Evolutionary conservation across 2,888 invertebrate genomes (phyloP).

Genomic region (Lasioglossum marginatum): DNA sequence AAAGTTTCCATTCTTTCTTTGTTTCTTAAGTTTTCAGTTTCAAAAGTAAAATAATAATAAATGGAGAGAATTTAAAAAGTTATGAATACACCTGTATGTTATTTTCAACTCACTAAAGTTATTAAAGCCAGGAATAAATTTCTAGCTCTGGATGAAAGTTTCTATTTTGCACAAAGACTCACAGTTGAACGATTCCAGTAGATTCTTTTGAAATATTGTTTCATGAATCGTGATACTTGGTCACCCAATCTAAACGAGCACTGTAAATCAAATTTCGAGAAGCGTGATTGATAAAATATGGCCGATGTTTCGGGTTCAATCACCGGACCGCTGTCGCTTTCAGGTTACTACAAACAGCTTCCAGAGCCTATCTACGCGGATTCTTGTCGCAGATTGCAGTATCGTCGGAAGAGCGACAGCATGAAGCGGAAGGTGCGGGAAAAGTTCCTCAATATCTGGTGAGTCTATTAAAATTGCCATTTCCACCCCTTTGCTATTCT

Average conservation of each 20-base stretch:
- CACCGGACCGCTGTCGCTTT: slow-evolving; percentile 54
- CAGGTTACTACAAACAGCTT: slow-evolving; percentile 88
- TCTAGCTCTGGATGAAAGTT: no score
- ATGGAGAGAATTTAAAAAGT: no score
- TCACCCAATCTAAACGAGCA: no score
- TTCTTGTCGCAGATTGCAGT: slow-evolving; percentile 86
- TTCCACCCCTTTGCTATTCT: not conserved
- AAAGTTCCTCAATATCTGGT: slow-evolving; percentile 88
- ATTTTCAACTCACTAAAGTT: no score
- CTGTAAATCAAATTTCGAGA: not conserved
- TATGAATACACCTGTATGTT: no score
- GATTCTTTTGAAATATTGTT: no score
- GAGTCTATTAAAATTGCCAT: slow-evolving; percentile 76
- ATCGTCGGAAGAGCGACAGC: slow-evolving; percentile 87
- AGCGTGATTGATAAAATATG: slow-evolving; percentile 30
- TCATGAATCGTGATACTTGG: no score
- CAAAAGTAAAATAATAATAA: no score
- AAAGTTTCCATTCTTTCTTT: no score
- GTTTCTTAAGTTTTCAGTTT: no score
- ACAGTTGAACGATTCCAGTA: not conserved
- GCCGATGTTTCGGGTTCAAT: slow-evolving; percentile 47
- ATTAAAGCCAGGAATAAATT: no score
- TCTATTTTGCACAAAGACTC: not conserved
- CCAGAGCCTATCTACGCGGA: slow-evolving; percentile 87
- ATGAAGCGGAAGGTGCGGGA: slow-evolving; percentile 87